A percentile compares a stretch with the other conserved stretches of the same genome.
Conservation (phyloP, 2,888 invertebrate genomes). For the Kryphioiulus occultus region DNA sequence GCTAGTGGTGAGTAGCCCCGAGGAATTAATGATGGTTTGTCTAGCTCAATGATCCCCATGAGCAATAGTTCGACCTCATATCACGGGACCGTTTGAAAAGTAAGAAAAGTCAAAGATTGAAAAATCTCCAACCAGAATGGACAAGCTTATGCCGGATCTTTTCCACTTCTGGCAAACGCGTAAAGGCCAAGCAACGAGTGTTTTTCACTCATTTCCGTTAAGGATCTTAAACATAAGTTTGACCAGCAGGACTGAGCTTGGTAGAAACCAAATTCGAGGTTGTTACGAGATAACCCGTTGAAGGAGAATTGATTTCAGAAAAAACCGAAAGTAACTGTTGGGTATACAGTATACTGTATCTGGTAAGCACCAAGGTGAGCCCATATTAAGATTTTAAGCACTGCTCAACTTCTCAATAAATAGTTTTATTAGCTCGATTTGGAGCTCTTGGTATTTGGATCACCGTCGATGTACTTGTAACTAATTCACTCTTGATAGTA, state of each 20-base stretch:
- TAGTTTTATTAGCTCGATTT: neutral
- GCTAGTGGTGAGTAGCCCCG: constrained; percentile 52
- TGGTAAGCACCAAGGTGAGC: neutral
- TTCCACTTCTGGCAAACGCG: neutral
- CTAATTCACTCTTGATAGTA: neutral
- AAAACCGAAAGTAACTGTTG: neutral
- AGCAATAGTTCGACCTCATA: neutral
- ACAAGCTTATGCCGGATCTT: neutral
- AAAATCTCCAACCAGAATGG: neutral
- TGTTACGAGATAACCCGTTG: too few species aligned
- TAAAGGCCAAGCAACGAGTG: too few species aligned
- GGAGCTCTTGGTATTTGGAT: neutral
- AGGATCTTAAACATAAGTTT: neutral
- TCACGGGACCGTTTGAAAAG: neutral
- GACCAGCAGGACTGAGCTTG: neutral
- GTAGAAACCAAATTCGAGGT: neutral
- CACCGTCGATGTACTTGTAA: neutral
- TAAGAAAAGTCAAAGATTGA: neutral
- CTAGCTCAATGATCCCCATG: neutral
- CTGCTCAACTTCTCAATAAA: neutral
- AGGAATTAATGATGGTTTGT: neutral
- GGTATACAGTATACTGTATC: neutral
- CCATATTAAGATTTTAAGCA: neutral
- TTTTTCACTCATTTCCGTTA: neutral
- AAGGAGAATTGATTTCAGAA: too few species aligned